Base-by-base conservation (phyloP, 2,888 invertebrate genomes). In the Troides aeacus region DNA sequence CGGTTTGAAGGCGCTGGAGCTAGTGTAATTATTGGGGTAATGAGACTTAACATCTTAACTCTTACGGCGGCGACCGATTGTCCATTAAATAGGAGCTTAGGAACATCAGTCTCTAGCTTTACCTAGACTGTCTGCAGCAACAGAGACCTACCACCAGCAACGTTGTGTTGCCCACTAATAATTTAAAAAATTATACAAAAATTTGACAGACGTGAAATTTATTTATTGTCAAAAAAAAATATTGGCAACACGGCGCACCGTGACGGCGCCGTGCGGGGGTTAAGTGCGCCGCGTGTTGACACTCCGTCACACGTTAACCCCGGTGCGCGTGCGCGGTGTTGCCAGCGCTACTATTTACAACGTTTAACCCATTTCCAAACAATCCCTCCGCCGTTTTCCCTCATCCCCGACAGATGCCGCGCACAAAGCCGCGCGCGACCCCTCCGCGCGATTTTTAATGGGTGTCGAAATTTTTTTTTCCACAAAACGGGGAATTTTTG, bases 331-430 rank as follows among this genome's bases (percentile, higher is more conserved):
- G 73, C 21, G 72, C 81, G 75, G 80, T 87, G 86, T 88, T 87
- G 50, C 50, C 50, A 50, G 84, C 85, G 83, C 84, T 77, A 80
- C 84, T 83, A 82, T 88, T 62, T 63, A 81, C 79, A 83, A 84
- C 85, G 83, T 88, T 89, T 89, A 91, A 91, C 89, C 90, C 91
- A 90, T 92, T 92, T 91, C 89, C 89, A 86, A 87, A 90, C 86
- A 86, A 90, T 89, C 89, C 86, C 80, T 82, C 84, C 77, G 78
- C 80, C 81, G 83, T 88, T 87, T 82, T 82, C 86, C 78, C 78
- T 77, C 76, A 75, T 83, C 30, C 30, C 84, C 87, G 90, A 89
- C 92, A 91, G 91, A 90, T 91, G 91, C 84, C 79, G 81, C 74
- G 78, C 72, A 77, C 80, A 81, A 79, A 74, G 75, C 24, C 24